Evolutionary conservation across 2,797 vertebrate genomes (phyloP), one percentile per base, ranked within the genome.

Genomic region (Hipposideros larvatus): DNA sequence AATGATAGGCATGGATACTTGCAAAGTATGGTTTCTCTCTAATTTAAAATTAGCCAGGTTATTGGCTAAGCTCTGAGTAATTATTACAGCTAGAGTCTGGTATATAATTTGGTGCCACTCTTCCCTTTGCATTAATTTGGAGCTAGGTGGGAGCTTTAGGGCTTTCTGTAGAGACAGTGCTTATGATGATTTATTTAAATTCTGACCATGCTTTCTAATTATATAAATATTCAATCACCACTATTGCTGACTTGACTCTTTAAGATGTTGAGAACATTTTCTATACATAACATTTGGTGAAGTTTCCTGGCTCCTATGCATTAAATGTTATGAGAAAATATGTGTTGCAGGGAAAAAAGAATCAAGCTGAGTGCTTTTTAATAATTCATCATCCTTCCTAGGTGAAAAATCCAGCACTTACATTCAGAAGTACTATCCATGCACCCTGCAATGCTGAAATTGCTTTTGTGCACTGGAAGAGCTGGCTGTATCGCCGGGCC

Each of bases 101-200:
- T 84, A 2, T 88, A 13, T 94, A 88, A 91, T 96, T 90, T 15
- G 34, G 65, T 79, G 53, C n/a, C 31, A 8, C 51, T 90, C 70
- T 94, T 79, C n/a, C 22, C 21, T 95, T 53, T 68, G 91, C 82
- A 92, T 96, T 91, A 66, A 96, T 97, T 89, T 84, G 53, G 59
- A 86, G 71, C 77, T 41, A 59, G 73, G 55, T 87, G 84, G 18
- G 48, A 89, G 74, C 74, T 96, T 87, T 48, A 71, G 57, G 63
- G 86, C 55, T 94, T 92, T 96, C 24, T 0, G 19, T 48, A 37
- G 92, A 94, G 94, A 96, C 43, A 59, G 34, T 63, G n/a, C 59
- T 85, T 92, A 15, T 91, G 94, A 96, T 84, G 83, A 87, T 91
- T 94, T 96, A 84, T 96, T 96, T 84, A 96, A 92, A 96, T 97